Percentiles rank a stretch among this genome's conserved stretches.
These are phyloP conservation scores for Cordilura impudica DNA, from an alignment of 2,888 invertebrate genomes.

Conservation along the genomic window DNA sequence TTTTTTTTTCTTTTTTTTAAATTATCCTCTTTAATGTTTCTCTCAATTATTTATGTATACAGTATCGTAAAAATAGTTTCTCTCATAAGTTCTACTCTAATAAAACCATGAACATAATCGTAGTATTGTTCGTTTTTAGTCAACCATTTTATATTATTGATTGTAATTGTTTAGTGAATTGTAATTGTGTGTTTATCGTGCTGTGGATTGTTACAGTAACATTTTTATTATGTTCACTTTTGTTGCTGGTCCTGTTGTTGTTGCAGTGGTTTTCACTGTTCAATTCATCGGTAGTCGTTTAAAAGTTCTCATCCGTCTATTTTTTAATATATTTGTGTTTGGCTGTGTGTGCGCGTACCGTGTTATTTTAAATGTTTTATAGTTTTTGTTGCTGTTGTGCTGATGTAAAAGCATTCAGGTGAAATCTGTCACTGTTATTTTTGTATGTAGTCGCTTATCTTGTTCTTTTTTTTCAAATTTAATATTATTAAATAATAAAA, in stretches of 20 bases:
- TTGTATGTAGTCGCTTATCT: neutral
- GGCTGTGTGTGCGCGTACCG: neutral
- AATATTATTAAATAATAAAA: slow-evolving; percentile 4
- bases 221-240: slow-evolving; percentile 12
- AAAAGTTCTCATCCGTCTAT: neutral
- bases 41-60: no score
- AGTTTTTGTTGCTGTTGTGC: neutral
- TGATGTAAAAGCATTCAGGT: neutral
- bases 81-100: no score
- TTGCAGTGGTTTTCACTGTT: neutral
- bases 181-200: neutral
- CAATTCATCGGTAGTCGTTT: neutral
- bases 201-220: slow-evolving; percentile 11
- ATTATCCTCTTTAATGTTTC: neutral
- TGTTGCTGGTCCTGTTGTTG: neutral
- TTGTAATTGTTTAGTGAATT: slow-evolving; percentile 21
- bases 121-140: neutral
- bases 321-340: neutral
- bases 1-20: neutral
- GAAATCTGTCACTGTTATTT: slow-evolving; percentile 37
- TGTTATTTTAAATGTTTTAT: slow-evolving; percentile 5
- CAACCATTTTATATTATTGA: neutral
- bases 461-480: neutral
- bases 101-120: no score
- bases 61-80: no score